Conservation (phyloP, 2,888 invertebrate species). For the Protophormia terraenovae region DNA sequence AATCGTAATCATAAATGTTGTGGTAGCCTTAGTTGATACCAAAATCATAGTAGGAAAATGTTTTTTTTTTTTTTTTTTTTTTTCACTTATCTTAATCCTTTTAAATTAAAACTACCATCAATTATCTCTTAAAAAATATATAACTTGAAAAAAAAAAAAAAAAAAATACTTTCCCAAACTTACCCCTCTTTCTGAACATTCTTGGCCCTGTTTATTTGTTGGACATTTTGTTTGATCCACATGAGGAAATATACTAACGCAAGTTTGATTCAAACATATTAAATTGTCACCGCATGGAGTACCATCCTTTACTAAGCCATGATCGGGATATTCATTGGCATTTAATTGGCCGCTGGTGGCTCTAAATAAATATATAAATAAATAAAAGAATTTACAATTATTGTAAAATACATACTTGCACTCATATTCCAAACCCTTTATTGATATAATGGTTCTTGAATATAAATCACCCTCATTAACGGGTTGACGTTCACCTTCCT, state of each 20-base stretch:
- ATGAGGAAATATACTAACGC: slow-evolving; percentile 91
- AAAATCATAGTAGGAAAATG: too few species aligned
- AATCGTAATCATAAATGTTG: too few species aligned
- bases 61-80: too few species aligned
- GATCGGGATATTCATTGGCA: slow-evolving; percentile 86
- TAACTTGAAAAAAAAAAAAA: too few species aligned
- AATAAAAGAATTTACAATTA: background rate
- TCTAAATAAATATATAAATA: slow-evolving; percentile 81
- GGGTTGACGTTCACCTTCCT: slow-evolving; percentile 92
- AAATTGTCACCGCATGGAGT: slow-evolving; percentile 96
- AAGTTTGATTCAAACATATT: slow-evolving; percentile 97
- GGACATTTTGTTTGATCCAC: slow-evolving; percentile 95
- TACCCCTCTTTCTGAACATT: slow-evolving; percentile 98
- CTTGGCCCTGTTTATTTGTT: slow-evolving; percentile 91
- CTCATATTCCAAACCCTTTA: slow-evolving; percentile 93
- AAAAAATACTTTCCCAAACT: slow-evolving; percentile 81
- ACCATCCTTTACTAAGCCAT: slow-evolving; percentile 95
- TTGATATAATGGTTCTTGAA: slow-evolving; percentile 93
- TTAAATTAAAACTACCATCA: too few species aligned
- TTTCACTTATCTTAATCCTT: too few species aligned
- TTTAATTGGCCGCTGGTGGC: slow-evolving; percentile 87
- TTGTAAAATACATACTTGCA: slow-evolving; percentile 92
- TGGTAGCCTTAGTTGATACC: too few species aligned
- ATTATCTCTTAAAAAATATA: too few species aligned
- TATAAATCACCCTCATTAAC: slow-evolving; percentile 91